phyloP scores from a whole-genome alignment of 1,140 invertebrate species.

The Drosophila melanica region DNA sequence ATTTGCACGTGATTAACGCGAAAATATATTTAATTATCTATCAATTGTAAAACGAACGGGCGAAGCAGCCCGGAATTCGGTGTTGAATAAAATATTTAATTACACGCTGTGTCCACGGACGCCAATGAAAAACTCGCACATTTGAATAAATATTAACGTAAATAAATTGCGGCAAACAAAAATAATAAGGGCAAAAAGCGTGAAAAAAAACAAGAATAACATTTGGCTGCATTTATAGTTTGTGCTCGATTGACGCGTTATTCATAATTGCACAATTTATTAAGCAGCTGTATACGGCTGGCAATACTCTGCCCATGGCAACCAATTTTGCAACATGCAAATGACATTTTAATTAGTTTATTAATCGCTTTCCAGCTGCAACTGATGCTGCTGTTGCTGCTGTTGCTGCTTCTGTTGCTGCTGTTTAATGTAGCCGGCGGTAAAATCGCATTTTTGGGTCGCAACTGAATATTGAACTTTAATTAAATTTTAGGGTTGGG shows the following conservation, averaged over 20 bases:
- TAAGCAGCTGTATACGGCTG: conserved; percentile 24
- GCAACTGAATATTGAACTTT: background rate
- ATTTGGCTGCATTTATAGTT: conserved; percentile 65
- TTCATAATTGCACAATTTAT: conserved; percentile 55
- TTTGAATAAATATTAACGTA: conserved; percentile 48
- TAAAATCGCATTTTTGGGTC: conserved; percentile 4
- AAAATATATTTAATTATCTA: conserved; percentile 71
- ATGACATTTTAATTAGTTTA: conserved; percentile 83
- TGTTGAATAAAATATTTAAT: conserved; percentile 35
- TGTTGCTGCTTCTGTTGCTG: background rate
- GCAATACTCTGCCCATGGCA: background rate
- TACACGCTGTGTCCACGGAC: conserved; percentile 25
- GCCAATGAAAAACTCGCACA: conserved; percentile 9
- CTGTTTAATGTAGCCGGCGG: conserved; percentile 5
- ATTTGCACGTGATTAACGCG: conserved; percentile 65
- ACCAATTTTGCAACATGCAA: conserved; percentile 54
- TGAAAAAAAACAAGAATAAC: conserved; percentile 37
- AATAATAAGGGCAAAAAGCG: background rate
- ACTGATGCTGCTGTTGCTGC: background rate
- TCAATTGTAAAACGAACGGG: conserved; percentile 57
- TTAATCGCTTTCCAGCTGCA: conserved; percentile 57
- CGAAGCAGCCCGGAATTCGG: conserved; percentile 9
- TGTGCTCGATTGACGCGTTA: conserved; percentile 23
- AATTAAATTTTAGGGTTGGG: background rate
- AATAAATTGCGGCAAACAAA: conserved; percentile 36